Evolutionary conservation across 2,113 vertebrate genomes (phyloP).

Genomic region (Pampusana beccarii): DNA sequence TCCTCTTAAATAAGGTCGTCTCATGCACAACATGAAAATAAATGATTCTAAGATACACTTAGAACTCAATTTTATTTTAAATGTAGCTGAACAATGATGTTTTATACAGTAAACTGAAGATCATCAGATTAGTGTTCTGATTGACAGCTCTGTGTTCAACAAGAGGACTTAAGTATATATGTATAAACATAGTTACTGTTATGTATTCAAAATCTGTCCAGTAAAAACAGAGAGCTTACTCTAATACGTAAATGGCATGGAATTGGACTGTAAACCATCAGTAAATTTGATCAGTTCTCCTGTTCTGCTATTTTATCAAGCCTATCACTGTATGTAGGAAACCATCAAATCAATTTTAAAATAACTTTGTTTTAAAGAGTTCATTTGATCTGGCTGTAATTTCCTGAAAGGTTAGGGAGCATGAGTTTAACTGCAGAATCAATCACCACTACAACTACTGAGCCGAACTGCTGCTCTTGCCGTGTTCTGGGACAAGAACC

Average conservation of each 20-base stretch:
- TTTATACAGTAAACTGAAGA: not conserved
- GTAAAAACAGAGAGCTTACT: not conserved
- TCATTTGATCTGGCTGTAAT: slow-evolving; percentile 4
- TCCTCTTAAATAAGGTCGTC: not conserved
- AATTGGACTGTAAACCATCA: not conserved
- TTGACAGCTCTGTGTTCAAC: not conserved
- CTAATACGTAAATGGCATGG: not conserved
- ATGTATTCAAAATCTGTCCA: not conserved
- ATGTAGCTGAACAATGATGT: not conserved
- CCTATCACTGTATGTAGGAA: not conserved
- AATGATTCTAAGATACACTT: not conserved
- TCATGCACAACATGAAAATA: not conserved
- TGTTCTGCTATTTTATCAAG: not conserved
- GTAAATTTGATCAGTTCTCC: not conserved
- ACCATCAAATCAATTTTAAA: slow-evolving; percentile 5
- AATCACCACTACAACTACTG: not conserved
- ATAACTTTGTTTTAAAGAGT: not conserved
- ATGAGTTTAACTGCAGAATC: not conserved
- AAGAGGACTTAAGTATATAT: not conserved
- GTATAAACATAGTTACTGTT: not conserved
- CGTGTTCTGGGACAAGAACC: not conserved
- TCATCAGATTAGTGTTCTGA: not conserved
- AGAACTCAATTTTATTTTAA: not conserved
- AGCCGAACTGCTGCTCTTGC: not conserved
- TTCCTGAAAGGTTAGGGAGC: not conserved